phyloP scores from a whole-genome alignment of 2,888 invertebrate species.

The Ichneumoninae sp. region DNA sequence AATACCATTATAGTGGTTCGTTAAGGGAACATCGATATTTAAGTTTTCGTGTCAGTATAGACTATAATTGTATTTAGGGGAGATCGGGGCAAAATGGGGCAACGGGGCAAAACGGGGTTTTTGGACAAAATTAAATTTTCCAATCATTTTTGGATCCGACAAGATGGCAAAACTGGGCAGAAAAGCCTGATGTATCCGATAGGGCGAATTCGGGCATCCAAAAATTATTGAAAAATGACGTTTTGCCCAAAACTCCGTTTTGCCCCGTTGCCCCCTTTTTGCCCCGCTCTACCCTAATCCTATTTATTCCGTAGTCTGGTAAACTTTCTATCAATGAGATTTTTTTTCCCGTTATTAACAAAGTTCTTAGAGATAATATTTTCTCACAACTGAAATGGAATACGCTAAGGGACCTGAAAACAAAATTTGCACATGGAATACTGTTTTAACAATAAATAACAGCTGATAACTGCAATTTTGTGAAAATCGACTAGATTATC shows the following conservation, averaged over 20 bases:
- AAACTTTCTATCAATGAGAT: not conserved
- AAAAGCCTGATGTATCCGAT: too few relatives aligned
- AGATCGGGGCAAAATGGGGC: too few relatives aligned
- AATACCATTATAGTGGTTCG: not conserved
- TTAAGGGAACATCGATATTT: not conserved
- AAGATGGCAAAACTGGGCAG: too few relatives aligned
- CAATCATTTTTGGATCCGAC: too few relatives aligned
- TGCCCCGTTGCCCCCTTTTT: too few relatives aligned
- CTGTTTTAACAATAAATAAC: not conserved
- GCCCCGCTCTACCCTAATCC: not conserved
- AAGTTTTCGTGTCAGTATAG: not conserved
- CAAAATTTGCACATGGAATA: not conserved
- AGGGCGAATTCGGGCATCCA: too few relatives aligned
- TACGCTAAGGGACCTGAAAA: not conserved
- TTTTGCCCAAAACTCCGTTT: too few relatives aligned
- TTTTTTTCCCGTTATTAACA: not conserved
- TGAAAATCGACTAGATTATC: not conserved
- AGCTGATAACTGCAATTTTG: not conserved
- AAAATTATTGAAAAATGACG: too few relatives aligned
- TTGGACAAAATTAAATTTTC: too few relatives aligned
- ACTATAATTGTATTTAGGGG: not conserved
- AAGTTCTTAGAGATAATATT: too few relatives aligned
- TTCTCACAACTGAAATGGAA: not conserved
- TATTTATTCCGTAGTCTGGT: not conserved
- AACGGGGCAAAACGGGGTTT: too few relatives aligned